Conservation (phyloP, 2,113 vertebrate genomes). For the Myiozetetes cayanensis region DNA sequence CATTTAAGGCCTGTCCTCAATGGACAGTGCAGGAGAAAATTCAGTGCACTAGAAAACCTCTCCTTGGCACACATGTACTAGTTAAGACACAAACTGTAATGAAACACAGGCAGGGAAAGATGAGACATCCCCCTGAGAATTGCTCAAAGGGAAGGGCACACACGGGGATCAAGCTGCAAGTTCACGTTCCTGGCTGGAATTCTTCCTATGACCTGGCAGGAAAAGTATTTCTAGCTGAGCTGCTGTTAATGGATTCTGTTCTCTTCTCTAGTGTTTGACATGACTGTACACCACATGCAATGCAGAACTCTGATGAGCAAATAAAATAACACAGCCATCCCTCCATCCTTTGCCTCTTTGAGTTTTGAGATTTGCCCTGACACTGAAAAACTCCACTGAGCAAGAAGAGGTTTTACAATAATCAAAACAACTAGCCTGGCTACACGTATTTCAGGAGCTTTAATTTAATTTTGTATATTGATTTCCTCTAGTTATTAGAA, state of each 20-base stretch:
- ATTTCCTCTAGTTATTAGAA: not conserved
- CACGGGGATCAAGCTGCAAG: not conserved
- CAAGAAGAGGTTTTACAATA: not conserved
- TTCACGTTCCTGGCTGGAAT: slow-evolving; percentile 12
- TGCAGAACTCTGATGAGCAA: not conserved
- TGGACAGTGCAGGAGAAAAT: not conserved
- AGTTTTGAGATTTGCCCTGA: not conserved
- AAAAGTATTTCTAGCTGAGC: slow-evolving; percentile 25
- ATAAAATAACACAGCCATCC: not conserved
- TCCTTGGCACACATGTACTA: not conserved
- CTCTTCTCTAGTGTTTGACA: not conserved
- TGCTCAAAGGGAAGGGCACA: not conserved
- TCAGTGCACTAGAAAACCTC: not conserved
- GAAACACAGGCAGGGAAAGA: not conserved
- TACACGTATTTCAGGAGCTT: not conserved
- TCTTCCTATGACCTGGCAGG: slow-evolving; percentile 7
- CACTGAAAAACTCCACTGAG: not conserved
- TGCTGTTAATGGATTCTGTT: not conserved
- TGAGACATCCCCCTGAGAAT: not conserved
- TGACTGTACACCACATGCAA: not conserved
- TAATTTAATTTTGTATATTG: not conserved
- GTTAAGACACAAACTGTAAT: not conserved
- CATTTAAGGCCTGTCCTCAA: not conserved
- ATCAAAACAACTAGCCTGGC: not conserved
- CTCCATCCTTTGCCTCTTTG: not conserved